Conservation (phyloP, 1,140 invertebrate genomes). For the Drosophila takahashii region DNA sequence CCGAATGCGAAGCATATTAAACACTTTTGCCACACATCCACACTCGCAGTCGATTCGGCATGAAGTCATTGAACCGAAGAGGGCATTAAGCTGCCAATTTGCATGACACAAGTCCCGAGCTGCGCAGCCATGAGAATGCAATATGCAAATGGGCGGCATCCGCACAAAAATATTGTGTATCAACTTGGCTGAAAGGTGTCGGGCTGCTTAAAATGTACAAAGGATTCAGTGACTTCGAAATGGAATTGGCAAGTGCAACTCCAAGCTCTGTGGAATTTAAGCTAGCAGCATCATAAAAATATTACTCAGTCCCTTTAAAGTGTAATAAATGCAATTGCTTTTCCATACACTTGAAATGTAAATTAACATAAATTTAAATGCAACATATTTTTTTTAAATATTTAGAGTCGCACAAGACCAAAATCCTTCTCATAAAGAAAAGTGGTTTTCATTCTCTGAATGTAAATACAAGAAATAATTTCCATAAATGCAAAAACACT, state of each 20-base stretch:
- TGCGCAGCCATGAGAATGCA: slow-evolving; percentile 11
- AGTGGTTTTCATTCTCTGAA: no score
- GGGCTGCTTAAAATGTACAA: slow-evolving; percentile 19
- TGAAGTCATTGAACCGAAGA: slow-evolving; percentile 55
- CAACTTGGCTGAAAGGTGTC: slow-evolving; percentile 23
- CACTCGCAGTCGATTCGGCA: slow-evolving; percentile 1
- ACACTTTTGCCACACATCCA: slow-evolving; percentile 16
- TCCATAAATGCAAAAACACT: no score
- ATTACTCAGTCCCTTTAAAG: background rate
- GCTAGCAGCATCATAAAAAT: background rate
- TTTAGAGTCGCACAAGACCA: no score
- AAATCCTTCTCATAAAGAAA: no score
- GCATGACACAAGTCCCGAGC: slow-evolving; percentile 35
- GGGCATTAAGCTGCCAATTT: slow-evolving; percentile 56
- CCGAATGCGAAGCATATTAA: slow-evolving; percentile 64
- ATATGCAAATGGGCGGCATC: slow-evolving; percentile 25
- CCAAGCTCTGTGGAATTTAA: background rate
- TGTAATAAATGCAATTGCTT: background rate
- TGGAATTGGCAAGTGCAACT: slow-evolving; percentile 2
- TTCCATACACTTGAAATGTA: background rate
- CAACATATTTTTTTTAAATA: background rate
- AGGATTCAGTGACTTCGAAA: slow-evolving; percentile 3
- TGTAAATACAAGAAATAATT: no score
- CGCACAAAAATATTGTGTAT: slow-evolving; percentile 24
- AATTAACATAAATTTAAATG: background rate